Conservation (phyloP, 2,797 vertebrate genomes). For the Sebastes dallii region DNA sequence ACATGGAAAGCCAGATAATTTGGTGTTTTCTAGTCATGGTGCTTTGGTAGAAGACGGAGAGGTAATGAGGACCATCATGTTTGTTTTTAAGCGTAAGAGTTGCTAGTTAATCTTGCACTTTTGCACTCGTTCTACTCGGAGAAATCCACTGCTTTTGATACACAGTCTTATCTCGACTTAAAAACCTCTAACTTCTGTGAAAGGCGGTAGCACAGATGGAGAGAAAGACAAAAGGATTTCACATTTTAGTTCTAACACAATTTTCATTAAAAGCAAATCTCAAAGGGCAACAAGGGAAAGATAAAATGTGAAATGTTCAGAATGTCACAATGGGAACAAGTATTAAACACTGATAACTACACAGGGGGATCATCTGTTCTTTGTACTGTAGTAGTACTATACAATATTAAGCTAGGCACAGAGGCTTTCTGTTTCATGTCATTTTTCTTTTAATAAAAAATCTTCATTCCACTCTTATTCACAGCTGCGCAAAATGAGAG, state of each 20-base stretch:
- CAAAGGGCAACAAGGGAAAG: constrained; percentile 21
- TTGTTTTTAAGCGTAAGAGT: constrained; percentile 3
- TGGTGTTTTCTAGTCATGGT: neutral
- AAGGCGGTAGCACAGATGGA: constrained; percentile 16
- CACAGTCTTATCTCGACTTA: neutral
- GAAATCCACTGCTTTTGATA: neutral
- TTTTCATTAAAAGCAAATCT: constrained; percentile 36
- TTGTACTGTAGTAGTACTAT: neutral
- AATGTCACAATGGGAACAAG: constrained; percentile 12
- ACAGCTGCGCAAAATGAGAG: neutral
- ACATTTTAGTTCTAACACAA: constrained; percentile 6
- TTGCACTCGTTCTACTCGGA: neutral
- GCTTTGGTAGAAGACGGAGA: neutral
- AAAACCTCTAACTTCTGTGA: neutral
- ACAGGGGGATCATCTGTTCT: neutral
- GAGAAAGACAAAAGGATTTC: constrained; percentile 16
- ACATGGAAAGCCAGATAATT: neutral
- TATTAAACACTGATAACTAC: constrained; percentile 25
- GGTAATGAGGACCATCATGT: neutral
- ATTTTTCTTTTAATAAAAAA: constrained; percentile 8
- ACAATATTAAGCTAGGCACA: constrained; percentile 6
- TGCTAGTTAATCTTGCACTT: neutral
- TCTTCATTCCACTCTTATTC: neutral
- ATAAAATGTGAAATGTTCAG: constrained; percentile 18
- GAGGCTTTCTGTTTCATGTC: neutral